Conservation (phyloP, 2,113 vertebrate species). For the Ammospiza caudacuta region DNA sequence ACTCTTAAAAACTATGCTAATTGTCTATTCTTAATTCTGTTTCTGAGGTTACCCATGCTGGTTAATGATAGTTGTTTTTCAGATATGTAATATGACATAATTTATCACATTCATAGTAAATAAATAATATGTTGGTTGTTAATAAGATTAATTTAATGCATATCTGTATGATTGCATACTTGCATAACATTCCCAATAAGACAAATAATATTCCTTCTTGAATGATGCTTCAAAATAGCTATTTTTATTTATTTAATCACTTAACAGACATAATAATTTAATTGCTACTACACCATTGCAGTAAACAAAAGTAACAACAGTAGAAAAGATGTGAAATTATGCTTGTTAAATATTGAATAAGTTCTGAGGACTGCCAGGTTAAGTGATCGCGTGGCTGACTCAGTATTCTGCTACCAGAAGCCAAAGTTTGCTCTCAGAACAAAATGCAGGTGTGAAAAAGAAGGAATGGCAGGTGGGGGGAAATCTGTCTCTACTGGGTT, state of each 20-base stretch:
- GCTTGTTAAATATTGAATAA: background rate
- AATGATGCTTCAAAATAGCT: background rate
- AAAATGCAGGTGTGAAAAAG: background rate
- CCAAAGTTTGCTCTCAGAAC: background rate
- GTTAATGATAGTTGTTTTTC: background rate
- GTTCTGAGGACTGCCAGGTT: background rate
- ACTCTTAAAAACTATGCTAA: background rate
- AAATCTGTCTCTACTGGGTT: background rate
- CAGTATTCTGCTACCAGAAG: background rate
- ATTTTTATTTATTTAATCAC: background rate
- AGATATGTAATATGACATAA: background rate
- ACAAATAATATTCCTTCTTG: background rate
- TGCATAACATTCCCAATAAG: background rate
- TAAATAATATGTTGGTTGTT: background rate
- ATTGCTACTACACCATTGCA: background rate
- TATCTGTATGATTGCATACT: background rate
- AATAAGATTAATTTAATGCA: background rate
- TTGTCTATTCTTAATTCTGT: background rate
- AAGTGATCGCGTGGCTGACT: background rate
- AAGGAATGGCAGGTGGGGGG: rapidly evolving
- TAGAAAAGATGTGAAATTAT: background rate
- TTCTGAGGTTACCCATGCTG: background rate
- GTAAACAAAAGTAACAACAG: background rate
- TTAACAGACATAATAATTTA: background rate
- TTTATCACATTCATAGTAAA: background rate